phyloP scores from a whole-genome alignment of 2,888 invertebrate species.

The Cosmia trapezina region DNA sequence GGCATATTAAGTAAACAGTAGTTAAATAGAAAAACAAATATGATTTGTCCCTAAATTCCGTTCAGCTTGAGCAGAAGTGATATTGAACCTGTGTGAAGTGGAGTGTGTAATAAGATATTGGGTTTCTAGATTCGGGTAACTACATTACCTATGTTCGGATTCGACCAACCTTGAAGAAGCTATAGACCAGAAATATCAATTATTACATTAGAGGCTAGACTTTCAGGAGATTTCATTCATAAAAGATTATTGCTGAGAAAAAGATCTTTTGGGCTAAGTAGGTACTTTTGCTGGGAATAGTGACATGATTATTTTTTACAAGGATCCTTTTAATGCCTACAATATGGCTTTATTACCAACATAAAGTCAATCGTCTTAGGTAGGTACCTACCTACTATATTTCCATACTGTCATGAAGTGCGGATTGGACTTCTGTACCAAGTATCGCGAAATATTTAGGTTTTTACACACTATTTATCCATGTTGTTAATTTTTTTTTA shows the following conservation, averaged over 20 bases:
- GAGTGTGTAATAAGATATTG: conserved; percentile 46
- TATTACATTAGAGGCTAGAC: background rate
- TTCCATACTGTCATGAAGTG: background rate
- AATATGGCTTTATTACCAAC: background rate
- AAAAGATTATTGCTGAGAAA: background rate
- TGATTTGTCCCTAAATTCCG: conserved; percentile 9
- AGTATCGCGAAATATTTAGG: too few relatives aligned
- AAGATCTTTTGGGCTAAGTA: background rate
- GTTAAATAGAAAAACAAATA: conserved; percentile 3
- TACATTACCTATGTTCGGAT: conserved; percentile 24
- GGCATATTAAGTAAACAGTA: too few relatives aligned
- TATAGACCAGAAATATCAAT: conserved; percentile 29
- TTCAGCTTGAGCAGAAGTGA: conserved; percentile 27
- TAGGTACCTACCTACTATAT: too few relatives aligned
- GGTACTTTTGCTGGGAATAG: background rate
- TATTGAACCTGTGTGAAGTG: conserved; percentile 37
- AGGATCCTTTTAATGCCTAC: background rate
- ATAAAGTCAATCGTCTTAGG: background rate
- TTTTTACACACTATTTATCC: too few relatives aligned
- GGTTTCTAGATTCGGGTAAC: conserved; percentile 32
- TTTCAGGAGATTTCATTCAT: conserved; percentile 5
- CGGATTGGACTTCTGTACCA: background rate
- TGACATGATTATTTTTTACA: background rate
- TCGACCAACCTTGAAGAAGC: conserved; percentile 18
- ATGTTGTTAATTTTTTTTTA: too few relatives aligned